phyloP scores from a whole-genome alignment of 2,888 invertebrate genomes.

The Cylloceria caligata region DNA sequence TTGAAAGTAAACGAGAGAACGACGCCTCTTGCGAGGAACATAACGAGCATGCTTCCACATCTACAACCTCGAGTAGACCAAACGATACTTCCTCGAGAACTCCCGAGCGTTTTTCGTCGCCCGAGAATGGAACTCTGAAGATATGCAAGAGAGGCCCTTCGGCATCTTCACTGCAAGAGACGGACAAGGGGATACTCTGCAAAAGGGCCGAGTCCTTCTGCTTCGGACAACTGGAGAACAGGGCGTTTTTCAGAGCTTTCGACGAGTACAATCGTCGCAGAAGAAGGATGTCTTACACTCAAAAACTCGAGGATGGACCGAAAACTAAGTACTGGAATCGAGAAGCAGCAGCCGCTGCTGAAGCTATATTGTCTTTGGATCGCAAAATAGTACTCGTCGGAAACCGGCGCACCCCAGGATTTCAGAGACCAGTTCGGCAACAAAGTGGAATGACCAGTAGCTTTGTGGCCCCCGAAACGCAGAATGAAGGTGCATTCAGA shows the following conservation, averaged over 20 bases:
- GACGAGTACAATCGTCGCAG: no score
- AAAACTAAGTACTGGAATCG: neutral
- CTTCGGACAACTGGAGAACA: no score
- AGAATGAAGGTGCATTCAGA: conserved; percentile 21
- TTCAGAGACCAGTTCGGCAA: neutral
- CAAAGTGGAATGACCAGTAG: neutral
- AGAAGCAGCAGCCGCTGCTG: no score
- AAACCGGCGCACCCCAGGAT: neutral
- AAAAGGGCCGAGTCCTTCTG: no score
- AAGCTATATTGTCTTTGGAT: no score
- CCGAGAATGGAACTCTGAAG: conserved; percentile 14
- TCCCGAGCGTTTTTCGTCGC: conserved; percentile 6
- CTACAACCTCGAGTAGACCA: neutral
- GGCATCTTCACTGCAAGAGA: no score
- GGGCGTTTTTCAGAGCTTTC: no score
- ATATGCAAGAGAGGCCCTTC: no score
- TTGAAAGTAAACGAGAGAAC: conserved; percentile 21
- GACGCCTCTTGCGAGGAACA: conserved; percentile 33
- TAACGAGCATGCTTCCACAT: conserved; percentile 6
- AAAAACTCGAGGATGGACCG: no score
- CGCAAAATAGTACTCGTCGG: neutral
- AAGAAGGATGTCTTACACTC: no score
- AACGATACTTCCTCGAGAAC: neutral
- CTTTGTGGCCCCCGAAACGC: neutral
- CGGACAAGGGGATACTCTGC: neutral